Evolutionary conservation across 2,888 invertebrate genomes (phyloP), one percentile per base, ranked within the genome.

Genomic region (Platycnemis pennipes): DNA sequence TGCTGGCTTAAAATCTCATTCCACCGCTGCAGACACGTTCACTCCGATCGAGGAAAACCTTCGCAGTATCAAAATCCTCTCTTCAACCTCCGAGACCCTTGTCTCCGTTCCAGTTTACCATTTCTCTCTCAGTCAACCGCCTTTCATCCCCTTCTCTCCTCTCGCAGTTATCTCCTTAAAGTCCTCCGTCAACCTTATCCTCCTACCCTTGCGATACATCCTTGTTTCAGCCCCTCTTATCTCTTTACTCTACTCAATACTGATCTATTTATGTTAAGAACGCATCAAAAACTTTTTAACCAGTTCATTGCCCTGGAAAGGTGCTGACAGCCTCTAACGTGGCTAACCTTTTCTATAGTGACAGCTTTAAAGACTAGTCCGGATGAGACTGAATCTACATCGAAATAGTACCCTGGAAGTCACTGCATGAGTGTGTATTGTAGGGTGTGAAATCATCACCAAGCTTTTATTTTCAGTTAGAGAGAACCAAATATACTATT

Each of bases 1-100:
- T 77, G 37, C n/a, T 22, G 37, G 77, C 77, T 77, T 77, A 77
- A 77, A 77, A 37, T 77, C 37, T 77, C 77, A 77, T 77, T 37
- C 77, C 37, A 77, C 31, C 77, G 31, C 37, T 37, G n/a, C 77
- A 3, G 77, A 37, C 16, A 77, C 77, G 77, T 77, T 77, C 11
- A 37, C 37, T 16, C 37, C 26, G 77, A 77, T 77, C 77, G 77
- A 77, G 77, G 77, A 37, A 77, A 77, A 77, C 77, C 37, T 11
- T 37, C 77, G 37, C 77, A 31, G 11, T 77, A 37, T 77, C 77
- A 31, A 77, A 77, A 13, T 77, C 77, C 77, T 77, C 37, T 37
- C 77, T 77, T 77, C 77, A 37, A 37, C 77, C 77, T 37, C 37
- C 37, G 31, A 77, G 77, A 77, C 77, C 77, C 31, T 77, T 77